phyloP scores from a whole-genome alignment of 2,797 vertebrate species.

The Cottoperca gobio region DNA sequence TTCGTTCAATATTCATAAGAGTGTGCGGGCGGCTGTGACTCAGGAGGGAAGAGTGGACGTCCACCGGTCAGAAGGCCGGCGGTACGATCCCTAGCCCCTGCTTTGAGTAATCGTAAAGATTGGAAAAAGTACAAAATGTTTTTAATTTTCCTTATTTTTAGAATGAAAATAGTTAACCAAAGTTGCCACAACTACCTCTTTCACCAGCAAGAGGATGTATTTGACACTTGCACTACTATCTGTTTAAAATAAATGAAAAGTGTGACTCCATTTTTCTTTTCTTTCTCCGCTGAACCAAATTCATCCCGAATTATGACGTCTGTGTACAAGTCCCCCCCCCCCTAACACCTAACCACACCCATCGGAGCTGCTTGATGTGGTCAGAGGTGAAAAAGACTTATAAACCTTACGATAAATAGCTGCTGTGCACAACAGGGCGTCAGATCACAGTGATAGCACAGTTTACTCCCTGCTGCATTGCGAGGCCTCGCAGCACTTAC shows the following conservation, averaged over 20 bases:
- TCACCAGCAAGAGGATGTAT: background rate
- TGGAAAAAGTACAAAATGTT: too few relatives aligned
- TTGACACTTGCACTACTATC: background rate
- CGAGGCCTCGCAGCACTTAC: background rate
- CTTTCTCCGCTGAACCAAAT: background rate
- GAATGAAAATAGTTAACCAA: background rate
- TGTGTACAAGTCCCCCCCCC: too few relatives aligned
- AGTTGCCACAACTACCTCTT: background rate
- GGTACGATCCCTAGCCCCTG: too few relatives aligned
- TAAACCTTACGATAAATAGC: background rate
- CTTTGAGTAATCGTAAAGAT: too few relatives aligned
- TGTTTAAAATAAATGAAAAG: too few relatives aligned
- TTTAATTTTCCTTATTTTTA: background rate
- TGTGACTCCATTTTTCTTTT: too few relatives aligned
- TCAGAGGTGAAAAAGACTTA: background rate
- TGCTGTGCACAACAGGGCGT: background rate
- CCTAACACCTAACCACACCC: background rate
- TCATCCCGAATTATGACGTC: background rate
- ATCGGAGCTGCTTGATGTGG: background rate
- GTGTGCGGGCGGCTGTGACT: too few relatives aligned
- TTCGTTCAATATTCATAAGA: too few relatives aligned
- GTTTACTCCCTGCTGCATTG: conserved; percentile 1
- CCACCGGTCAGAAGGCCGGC: too few relatives aligned
- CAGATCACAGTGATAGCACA: conserved; percentile 15
- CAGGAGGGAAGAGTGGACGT: too few relatives aligned